Percentiles rank a stretch among this genome's conserved stretches.
phyloP scores from a whole-genome alignment of 2,888 invertebrate genomes.

The Trichogramma dendrolimi region DNA sequence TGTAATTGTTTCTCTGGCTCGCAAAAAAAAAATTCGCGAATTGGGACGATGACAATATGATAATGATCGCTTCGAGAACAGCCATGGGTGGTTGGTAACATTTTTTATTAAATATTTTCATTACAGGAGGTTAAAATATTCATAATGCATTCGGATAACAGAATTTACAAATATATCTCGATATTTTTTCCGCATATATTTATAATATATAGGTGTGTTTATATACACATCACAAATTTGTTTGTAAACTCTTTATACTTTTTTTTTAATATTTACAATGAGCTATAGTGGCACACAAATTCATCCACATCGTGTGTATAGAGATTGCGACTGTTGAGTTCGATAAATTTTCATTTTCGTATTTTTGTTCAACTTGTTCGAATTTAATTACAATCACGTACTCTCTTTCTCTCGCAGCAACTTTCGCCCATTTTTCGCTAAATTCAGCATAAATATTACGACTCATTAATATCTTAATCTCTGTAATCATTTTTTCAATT shows the following conservation, averaged over 20 bases:
- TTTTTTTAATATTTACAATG: conserved; percentile 43
- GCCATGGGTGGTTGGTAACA: conserved; percentile 42
- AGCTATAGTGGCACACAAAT: conserved; percentile 44
- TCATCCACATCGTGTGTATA: neutral
- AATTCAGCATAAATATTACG: too few relatives aligned
- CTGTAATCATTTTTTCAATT: too few relatives aligned
- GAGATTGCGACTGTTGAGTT: conserved; percentile 15
- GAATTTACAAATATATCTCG: conserved; percentile 52
- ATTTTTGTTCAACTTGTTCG: conserved; percentile 21
- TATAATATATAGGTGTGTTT: conserved; percentile 37
- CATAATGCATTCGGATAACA: conserved; percentile 49
- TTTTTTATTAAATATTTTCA: conserved; percentile 50
- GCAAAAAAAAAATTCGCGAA: too few relatives aligned
- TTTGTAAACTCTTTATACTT: conserved; percentile 42
- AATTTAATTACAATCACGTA: conserved; percentile 4
- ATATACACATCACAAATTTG: conserved; percentile 46
- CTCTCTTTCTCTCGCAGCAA: conserved; percentile 8
- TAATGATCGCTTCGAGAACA: conserved; percentile 19
- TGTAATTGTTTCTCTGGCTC: too few relatives aligned
- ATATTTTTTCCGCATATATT: conserved; percentile 28
- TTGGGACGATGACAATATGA: neutral
- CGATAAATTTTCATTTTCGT: conserved; percentile 34
- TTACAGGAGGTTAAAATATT: conserved; percentile 52
- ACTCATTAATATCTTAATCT: too few relatives aligned
- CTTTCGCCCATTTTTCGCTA: neutral